Conservation (phyloP, 2,888 invertebrate genomes). For the Drosophila anomalata region DNA sequence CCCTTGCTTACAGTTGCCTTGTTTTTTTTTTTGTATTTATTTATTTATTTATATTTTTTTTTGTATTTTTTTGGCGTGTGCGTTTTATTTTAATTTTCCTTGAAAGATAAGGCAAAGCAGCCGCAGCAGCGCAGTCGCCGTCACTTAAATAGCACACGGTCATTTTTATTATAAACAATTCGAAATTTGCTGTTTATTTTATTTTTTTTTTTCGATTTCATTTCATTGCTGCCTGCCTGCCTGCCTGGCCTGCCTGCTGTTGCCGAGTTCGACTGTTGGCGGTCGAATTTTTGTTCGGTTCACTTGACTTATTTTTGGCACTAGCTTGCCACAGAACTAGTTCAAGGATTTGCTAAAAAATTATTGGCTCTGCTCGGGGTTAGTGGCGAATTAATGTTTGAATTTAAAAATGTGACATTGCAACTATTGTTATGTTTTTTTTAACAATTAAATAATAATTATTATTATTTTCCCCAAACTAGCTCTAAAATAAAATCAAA, state of each 20-base stretch:
- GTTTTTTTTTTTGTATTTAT: not conserved
- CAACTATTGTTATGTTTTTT: not conserved
- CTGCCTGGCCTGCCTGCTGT: conserved; percentile 38
- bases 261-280: conserved; percentile 67
- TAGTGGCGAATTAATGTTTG: conserved; percentile 22
- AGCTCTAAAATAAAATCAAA: conserved; percentile 11
- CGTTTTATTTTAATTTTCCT: conserved; percentile 78
- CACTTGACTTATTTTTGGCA: conserved; percentile 50
- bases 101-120: conserved; percentile 81
- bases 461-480: not conserved
- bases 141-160: conserved; percentile 82
- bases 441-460: conserved; percentile 9
- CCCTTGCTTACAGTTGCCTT: conserved; percentile 17
- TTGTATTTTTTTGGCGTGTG: conserved; percentile 20
- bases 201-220: conserved; percentile 38
- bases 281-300: conserved; percentile 54
- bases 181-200: conserved; percentile 52
- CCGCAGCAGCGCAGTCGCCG: conserved; percentile 39
- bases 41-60: conserved; percentile 10
- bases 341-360: conserved; percentile 68
- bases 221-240: conserved; percentile 27
- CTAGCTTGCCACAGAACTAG: conserved; percentile 59
- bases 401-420: not conserved
- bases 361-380: conserved; percentile 19
- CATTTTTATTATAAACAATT: conserved; percentile 82